phyloP scores from a whole-genome alignment of 2,888 invertebrate species.

The Melanargia galathea region DNA sequence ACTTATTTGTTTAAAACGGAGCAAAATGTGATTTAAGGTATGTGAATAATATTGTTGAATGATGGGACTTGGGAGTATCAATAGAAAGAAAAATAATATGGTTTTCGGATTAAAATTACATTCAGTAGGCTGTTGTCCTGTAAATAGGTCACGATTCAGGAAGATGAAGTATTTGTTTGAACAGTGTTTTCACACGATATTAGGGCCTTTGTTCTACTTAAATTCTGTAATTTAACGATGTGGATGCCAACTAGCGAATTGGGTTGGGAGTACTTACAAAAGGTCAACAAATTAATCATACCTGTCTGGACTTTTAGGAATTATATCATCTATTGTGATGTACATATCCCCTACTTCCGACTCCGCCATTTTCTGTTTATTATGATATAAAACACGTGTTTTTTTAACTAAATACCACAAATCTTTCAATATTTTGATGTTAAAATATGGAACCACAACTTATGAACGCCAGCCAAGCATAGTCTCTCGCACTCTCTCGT shows the following conservation, averaged over 20 bases:
- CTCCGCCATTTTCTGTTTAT: conserved; percentile 67
- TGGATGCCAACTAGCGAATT: not conserved
- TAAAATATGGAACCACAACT: conserved; percentile 57
- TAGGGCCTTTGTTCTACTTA: conserved; percentile 20
- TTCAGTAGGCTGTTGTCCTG: conserved; percentile 42
- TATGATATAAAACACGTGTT: conserved; percentile 43
- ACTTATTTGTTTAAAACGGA: too few relatives aligned
- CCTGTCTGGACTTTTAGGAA: conserved; percentile 79
- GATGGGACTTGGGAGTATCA: too few relatives aligned
- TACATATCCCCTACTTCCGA: conserved; percentile 72
- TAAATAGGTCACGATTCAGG: conserved; percentile 53
- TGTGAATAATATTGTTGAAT: too few relatives aligned
- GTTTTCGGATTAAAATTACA: not conserved
- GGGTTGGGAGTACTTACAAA: conserved; percentile 14
- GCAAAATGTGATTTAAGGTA: too few relatives aligned
- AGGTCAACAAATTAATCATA: conserved; percentile 27
- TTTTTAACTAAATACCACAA: conserved; percentile 44
- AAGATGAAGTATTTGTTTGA: not conserved
- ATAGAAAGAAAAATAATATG: not conserved
- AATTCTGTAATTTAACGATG: conserved; percentile 20
- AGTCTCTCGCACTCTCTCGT: too few relatives aligned
- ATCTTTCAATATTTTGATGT: conserved; percentile 63
- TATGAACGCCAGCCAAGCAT: too few relatives aligned
- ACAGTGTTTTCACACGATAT: not conserved
- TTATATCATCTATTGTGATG: conserved; percentile 75